Evolutionary conservation across 2,888 invertebrate genomes (phyloP).

Genomic region (Aplocera efformata): DNA sequence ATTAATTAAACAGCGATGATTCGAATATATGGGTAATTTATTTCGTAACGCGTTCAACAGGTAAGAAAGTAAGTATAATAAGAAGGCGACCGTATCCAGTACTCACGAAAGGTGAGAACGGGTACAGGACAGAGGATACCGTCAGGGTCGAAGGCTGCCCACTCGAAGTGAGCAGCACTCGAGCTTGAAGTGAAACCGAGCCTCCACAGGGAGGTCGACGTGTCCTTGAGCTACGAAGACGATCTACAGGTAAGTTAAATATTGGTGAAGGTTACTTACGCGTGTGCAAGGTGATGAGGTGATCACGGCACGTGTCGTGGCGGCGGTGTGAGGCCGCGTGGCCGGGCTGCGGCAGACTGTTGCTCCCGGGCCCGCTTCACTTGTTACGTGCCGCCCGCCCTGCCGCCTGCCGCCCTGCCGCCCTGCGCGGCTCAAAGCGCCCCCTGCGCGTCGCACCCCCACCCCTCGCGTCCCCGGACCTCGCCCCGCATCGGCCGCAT

Average conservation of each 20-base stretch:
- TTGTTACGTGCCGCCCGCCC: conserved; percentile 76
- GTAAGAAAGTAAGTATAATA: conserved; percentile 32
- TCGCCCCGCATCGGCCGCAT: conserved; percentile 57
- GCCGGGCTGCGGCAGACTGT: conserved; percentile 80
- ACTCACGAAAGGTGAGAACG: conserved; percentile 40
- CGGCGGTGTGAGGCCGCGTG: conserved; percentile 68
- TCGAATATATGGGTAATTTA: conserved; percentile 28
- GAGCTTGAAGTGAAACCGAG: neutral
- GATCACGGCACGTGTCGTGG: conserved; percentile 53
- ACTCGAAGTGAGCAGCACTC: too few species aligned
- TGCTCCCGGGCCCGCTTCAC: conserved; percentile 79
- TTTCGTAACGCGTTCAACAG: conserved; percentile 67
- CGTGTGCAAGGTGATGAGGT: conserved; percentile 47
- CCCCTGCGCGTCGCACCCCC: conserved; percentile 42
- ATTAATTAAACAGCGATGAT: conserved; percentile 27
- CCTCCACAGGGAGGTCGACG: conserved; percentile 8
- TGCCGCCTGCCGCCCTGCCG: conserved; percentile 8
- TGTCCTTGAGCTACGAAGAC: conserved; percentile 10
- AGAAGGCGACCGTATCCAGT: conserved; percentile 26
- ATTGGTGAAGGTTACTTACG: conserved; percentile 65
- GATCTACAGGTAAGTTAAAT: conserved; percentile 47
- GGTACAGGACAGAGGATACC: conserved; percentile 13
- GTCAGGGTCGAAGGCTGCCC: conserved; percentile 26
- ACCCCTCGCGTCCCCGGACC: conserved; percentile 44
- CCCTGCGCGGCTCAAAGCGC: conserved; percentile 52